These are phyloP conservation scores for Saiga tatarica DNA, from an alignment of 2,113 vertebrate genomes.

Conservation along the genomic window DNA sequence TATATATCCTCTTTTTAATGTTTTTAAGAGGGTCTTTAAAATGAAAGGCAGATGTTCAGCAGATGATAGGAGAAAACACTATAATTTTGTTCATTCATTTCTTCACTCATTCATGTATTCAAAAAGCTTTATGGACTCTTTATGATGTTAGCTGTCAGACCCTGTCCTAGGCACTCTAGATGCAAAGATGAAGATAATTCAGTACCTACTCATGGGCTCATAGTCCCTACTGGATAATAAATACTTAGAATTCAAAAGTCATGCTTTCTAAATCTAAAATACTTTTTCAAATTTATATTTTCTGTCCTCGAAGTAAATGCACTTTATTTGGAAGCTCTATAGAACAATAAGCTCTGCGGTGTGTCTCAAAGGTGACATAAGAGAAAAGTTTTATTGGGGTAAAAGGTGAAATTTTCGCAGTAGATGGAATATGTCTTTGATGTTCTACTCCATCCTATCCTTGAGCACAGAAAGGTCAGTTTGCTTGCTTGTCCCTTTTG, in stretches of 20 bases:
- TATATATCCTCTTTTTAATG: background rate
- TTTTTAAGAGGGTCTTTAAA: background rate
- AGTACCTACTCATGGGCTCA: background rate
- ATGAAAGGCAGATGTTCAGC: background rate
- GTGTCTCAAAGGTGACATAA: background rate
- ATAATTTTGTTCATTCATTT: background rate
- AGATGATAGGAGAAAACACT: background rate
- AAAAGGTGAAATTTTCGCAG: background rate
- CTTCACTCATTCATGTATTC: background rate
- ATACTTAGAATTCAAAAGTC: background rate
- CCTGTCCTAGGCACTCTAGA: background rate
- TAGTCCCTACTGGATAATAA: background rate
- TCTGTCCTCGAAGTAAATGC: background rate
- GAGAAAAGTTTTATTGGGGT: background rate
- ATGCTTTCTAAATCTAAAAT: slow-evolving; percentile 19
- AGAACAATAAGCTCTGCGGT: background rate
- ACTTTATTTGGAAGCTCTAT: background rate
- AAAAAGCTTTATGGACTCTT: background rate
- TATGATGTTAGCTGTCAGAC: background rate
- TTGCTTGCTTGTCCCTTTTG: background rate
- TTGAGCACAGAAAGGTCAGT: background rate
- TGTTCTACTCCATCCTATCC: background rate
- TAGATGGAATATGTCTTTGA: background rate
- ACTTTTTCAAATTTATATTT: background rate
- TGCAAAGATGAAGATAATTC: background rate